Conservation (phyloP, 1,140 invertebrate genomes). For the Maniola jurtina region DNA sequence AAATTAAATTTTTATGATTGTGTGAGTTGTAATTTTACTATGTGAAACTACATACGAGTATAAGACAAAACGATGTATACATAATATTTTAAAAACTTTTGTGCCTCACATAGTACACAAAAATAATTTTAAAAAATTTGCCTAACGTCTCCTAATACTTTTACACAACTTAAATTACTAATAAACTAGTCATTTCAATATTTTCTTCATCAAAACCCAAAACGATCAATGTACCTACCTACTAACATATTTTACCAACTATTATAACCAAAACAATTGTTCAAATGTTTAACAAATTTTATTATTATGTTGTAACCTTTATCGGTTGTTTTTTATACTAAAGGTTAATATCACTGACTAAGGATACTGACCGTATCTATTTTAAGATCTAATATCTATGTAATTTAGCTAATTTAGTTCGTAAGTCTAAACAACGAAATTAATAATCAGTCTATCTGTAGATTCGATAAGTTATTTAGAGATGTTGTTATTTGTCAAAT, state of each 20-base stretch:
- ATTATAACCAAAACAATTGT: conserved; percentile 73
- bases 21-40: conserved; percentile 6
- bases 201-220: conserved; percentile 7
- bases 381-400: neutral
- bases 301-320: conserved; percentile 68
- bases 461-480: neutral
- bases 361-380: neutral
- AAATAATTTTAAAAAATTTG: too few relatives aligned
- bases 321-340: conserved; percentile 24
- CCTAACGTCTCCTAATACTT: neutral
- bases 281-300: conserved; percentile 72
- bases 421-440: too few relatives aligned
- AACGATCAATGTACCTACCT: conserved; percentile 20
- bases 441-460: neutral
- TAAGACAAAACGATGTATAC: neutral
- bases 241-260: conserved; percentile 60
- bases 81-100: conserved; percentile 15
- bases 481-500: too few relatives aligned
- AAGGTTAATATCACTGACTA: neutral
- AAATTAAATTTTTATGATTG: conserved; percentile 11
- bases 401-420: neutral
- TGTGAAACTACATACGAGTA: conserved; percentile 12
- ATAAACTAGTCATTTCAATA: conserved; percentile 30
- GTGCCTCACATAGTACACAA: conserved; percentile 16
- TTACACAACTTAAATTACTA: conserved; percentile 24